A percentile compares a stretch with the other conserved stretches of the same genome.
phyloP scores from a whole-genome alignment of 2,797 vertebrate genomes.

The Coendou prehensilis region DNA sequence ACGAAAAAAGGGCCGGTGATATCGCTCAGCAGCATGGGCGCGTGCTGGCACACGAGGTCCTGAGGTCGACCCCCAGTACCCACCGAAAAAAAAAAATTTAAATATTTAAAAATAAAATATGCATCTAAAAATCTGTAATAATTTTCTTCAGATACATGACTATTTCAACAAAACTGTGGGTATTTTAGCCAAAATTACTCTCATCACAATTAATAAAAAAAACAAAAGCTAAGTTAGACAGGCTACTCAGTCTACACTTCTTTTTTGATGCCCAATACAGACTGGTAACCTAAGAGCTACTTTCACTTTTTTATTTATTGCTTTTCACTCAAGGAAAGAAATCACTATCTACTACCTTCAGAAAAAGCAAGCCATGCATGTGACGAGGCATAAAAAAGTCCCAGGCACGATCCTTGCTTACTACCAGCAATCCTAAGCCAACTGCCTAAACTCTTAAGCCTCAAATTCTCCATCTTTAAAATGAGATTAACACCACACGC shows the following conservation, averaged over 20 bases:
- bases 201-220: background rate
- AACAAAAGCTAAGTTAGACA: background rate
- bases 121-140: constrained; percentile 38
- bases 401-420: background rate
- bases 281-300: background rate
- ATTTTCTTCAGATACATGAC: background rate
- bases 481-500: constrained; percentile 46
- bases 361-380: background rate
- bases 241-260: background rate
- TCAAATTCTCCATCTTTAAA: constrained; percentile 32
- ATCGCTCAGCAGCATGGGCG: too few species aligned
- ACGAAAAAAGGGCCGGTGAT: too few species aligned
- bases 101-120: background rate
- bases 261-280: background rate
- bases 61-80: too few species aligned
- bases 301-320: constrained; percentile 33
- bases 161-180: background rate
- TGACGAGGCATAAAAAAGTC: background rate
- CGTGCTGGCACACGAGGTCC: too few species aligned
- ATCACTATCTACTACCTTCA: constrained; percentile 23
- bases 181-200: constrained; percentile 35
- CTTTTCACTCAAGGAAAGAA: constrained; percentile 21
- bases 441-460: background rate
- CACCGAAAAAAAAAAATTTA: too few species aligned
- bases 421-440: background rate